Evolutionary conservation across 2,113 vertebrate genomes (phyloP).

Genomic region (Brachypteracias leptosomus): DNA sequence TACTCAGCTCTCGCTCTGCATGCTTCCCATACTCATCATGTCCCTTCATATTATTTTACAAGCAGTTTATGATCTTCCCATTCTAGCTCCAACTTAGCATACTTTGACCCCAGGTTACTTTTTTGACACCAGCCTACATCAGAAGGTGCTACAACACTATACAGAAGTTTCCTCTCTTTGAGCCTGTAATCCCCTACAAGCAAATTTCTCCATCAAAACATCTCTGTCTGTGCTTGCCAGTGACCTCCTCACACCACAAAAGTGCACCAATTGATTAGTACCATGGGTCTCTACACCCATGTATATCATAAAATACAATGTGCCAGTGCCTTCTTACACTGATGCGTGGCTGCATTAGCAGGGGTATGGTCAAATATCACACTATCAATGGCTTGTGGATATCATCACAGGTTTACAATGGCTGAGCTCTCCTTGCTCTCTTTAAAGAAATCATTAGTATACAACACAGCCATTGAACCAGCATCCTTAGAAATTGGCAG

Average conservation of each 20-base stretch:
- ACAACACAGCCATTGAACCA: background rate
- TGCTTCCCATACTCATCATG: background rate
- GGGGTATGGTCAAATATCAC: background rate
- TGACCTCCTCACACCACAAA: background rate
- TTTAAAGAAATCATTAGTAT: background rate
- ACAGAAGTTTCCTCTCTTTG: background rate
- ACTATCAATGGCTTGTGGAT: background rate
- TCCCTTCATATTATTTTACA: background rate
- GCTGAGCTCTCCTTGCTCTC: background rate
- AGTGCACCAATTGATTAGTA: background rate
- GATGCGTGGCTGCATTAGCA: background rate
- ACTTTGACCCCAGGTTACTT: background rate
- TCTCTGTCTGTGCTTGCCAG: background rate
- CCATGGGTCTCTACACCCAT: background rate
- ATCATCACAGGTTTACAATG: background rate
- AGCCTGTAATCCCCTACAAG: background rate
- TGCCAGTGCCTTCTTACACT: background rate
- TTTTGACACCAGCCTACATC: background rate
- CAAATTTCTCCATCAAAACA: background rate
- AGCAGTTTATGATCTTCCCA: background rate
- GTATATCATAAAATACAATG: background rate
- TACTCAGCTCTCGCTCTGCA: background rate
- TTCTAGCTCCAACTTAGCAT: background rate
- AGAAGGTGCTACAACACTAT: background rate
- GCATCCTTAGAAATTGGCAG: background rate